Evolutionary conservation across 2,113 vertebrate genomes (phyloP).

Genomic region (Phylloscopus trochilus): DNA sequence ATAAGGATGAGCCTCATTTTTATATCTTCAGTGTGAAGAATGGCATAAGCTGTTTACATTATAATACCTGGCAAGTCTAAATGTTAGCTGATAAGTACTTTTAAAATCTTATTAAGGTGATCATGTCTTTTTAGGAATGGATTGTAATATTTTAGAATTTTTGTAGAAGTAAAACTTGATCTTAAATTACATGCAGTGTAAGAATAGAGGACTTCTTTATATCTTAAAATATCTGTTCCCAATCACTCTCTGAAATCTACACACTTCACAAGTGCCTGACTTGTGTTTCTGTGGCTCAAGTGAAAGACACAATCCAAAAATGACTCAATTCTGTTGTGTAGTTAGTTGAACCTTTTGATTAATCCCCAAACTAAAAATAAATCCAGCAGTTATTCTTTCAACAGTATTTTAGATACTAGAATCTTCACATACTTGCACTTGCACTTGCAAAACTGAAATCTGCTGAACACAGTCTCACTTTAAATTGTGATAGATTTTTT

Average conservation of each 20-base stretch:
- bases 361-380: neutral
- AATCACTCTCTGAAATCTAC: neutral
- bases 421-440: neutral
- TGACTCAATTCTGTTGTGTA: neutral
- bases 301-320: neutral
- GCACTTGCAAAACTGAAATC: neutral
- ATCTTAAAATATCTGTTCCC: neutral
- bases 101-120: neutral
- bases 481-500: neutral
- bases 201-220: neutral
- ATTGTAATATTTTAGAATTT: neutral
- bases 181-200: neutral
- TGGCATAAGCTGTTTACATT: neutral
- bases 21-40: neutral
- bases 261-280: neutral
- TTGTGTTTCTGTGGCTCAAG: neutral
- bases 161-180: neutral
- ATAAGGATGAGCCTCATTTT: neutral
- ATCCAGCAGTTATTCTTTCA: neutral
- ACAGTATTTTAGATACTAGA: neutral
- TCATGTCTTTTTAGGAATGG: neutral
- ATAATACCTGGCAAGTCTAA: neutral
- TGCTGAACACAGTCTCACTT: neutral
- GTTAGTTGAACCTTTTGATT: neutral
- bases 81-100: neutral